Base-by-base conservation (phyloP, 2,113 vertebrate species). In the Phrynocephalus versicolor region DNA sequence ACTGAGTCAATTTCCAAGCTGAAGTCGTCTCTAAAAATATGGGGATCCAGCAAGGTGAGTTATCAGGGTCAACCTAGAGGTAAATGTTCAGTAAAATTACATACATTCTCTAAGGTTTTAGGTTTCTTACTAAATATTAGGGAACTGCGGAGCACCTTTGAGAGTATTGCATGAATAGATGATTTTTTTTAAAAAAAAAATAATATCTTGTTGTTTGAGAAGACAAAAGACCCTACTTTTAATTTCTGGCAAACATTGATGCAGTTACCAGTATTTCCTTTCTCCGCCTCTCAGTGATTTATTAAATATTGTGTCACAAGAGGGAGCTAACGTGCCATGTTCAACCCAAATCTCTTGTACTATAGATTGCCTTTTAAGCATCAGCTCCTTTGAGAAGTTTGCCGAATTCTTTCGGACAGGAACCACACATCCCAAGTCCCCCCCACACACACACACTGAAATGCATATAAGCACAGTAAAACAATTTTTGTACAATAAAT, bases 241-340 rank as follows among this genome's bases (percentile, higher is more conserved):
- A 67, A 13, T 13, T 3, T 39, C 30, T 45, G 72, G 39, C 10
- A 60, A 60, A 33, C 3, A 81, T 13, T 25, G 21, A 21, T 57
- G 2, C 37, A 55, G 15, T 33, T 58, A n/a, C n/a, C n/a, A n/a
- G n/a, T n/a, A 3, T 37, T 62, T 39, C 15, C 9, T n/a, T 18
- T 16, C n/a, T 62, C 6, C 25, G 2, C 5, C 57, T 25, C 23
- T 51, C 8, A 30, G 41, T 62, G 0, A 75, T 90, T 88, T 90
- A 88, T 88, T 57, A 0, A 45, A 45, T 1, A 33, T n/a, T n/a
- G 0, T 81, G 89, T 77, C 94, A 91, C 92, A 92, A 94, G 94
- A 51, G 92, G 94, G 94, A 90, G 93, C 89, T 92, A 88, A 88
- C 82, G 92, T n/a, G 90, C 90, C 1, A 21, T 88, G 87, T 87